Conservation (phyloP, 2,113 vertebrate genomes). For the Willisornis vidua region DNA sequence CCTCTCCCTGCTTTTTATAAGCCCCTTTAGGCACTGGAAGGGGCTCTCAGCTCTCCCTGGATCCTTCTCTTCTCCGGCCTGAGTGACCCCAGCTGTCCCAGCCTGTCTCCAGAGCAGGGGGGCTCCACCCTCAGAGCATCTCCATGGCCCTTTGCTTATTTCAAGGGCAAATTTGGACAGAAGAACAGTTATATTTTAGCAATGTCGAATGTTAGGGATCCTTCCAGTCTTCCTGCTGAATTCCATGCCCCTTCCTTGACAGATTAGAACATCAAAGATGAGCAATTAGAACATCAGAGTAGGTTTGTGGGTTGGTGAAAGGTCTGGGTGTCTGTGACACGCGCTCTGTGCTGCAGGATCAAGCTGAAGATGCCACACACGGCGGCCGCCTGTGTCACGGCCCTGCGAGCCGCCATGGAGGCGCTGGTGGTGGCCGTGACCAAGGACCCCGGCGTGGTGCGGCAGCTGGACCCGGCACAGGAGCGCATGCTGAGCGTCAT, state of each 20-base stretch:
- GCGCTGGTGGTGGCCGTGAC: slow-evolving; percentile 90
- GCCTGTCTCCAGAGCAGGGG: neutral
- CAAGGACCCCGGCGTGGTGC: slow-evolving; percentile 84
- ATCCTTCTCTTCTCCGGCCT: neutral
- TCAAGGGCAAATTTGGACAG: neutral
- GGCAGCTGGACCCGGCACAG: slow-evolving; percentile 81
- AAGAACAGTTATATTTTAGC: neutral
- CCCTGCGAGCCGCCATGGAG: slow-evolving; percentile 86
- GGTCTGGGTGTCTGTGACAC: rapidly evolving
- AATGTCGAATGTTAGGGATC: neutral
- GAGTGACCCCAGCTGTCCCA: neutral
- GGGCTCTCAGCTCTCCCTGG: neutral
- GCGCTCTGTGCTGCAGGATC: slow-evolving; percentile 75
- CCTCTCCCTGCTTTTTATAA: neutral
- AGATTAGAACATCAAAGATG: neutral
- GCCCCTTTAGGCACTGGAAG: neutral
- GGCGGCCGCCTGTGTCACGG: slow-evolving; percentile 79
- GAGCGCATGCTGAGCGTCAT: slow-evolving; percentile 84
- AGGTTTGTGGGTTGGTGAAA: neutral
- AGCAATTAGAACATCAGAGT: neutral
- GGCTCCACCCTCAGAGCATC: neutral
- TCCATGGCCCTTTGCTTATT: neutral
- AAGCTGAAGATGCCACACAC: slow-evolving; percentile 83
- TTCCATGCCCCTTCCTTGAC: neutral
- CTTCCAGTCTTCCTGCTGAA: neutral